Percentiles rank a stretch among this genome's conserved stretches.
Evolutionary conservation across 2,113 vertebrate genomes (phyloP).

Genomic region (Ardeotis arabs): DNA sequence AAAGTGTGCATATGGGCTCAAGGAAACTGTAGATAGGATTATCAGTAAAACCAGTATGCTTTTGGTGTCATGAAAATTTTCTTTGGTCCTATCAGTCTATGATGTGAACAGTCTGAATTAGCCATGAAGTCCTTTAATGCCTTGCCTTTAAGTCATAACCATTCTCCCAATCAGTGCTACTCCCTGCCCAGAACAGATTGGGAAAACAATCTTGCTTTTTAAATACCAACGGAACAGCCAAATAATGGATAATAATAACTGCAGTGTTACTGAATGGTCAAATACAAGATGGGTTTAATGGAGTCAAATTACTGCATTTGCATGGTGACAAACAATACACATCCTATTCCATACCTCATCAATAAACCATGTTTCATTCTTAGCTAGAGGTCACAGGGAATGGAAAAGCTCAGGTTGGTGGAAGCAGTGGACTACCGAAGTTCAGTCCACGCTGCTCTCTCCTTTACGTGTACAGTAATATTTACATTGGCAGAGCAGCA

Average conservation of each 20-base stretch:
- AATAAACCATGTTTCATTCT: background rate
- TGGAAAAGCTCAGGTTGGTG: background rate
- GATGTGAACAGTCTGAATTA: background rate
- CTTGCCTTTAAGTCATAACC: background rate
- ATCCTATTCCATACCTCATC: background rate
- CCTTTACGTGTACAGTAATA: background rate
- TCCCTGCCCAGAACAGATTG: background rate
- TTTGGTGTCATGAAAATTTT: background rate
- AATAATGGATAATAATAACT: background rate
- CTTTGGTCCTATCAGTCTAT: background rate
- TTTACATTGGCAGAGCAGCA: accelerated
- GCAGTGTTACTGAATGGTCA: background rate
- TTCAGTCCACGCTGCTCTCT: background rate
- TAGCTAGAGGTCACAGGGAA: background rate
- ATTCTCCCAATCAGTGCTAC: background rate
- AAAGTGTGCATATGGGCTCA: background rate
- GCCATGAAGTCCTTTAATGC: background rate
- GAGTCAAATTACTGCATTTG: background rate
- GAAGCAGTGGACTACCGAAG: background rate
- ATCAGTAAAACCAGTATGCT: background rate
- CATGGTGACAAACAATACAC: background rate
- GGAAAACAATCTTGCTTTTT: background rate
- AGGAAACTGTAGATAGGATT: background rate
- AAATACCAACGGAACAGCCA: background rate
- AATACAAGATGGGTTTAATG: background rate